Base-by-base conservation (phyloP, 2,113 vertebrate species). In the Notechis scutatus region DNA sequence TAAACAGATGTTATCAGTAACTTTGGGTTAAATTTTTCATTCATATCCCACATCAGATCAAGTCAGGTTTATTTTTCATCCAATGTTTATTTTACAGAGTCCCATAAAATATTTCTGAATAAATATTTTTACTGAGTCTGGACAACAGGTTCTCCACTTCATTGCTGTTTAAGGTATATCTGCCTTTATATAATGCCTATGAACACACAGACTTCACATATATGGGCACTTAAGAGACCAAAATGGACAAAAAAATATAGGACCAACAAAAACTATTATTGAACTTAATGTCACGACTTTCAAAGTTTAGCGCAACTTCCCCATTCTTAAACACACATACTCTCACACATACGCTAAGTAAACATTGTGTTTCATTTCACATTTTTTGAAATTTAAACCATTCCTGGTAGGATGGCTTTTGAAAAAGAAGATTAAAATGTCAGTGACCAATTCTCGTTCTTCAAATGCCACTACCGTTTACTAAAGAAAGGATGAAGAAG, bases 221-320 rank as follows among this genome's bases (percentile, higher is more conserved):
- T 24, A 93, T 96, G 97, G 97, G 97, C 97, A 98, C 97, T 97
- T 98, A 94, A 92, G 95, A 96, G 95, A 97, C 97, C 97, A 95
- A 97, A 97, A 96, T 96, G 96, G 96, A 81, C 97, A 96, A 42
- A 97, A 97, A 93, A 95, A 23, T 23, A 97, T 96, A 96, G 96
- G 95, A 96, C 92, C 94, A 92, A 94, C 89, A 93, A 95, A 96
- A 89, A 94, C 91, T 86, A 94, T 94, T 95, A 92, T 74, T 94
- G 96, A 96, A 94, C 88, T 86, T 93, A 93, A 94, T 54, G 92
- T 9, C 92, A 74, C 92, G 8, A 93, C 56, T 0, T 92, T 93
- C 92, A 92, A 95, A 93, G 93, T 92, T 92, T 96, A 96, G 97
- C 96, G 94, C 95, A 94, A 97, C 95, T 94, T 93, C 93, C 92